Conservation (phyloP, 2,113 vertebrate species). For the Fukomys damarensis region DNA sequence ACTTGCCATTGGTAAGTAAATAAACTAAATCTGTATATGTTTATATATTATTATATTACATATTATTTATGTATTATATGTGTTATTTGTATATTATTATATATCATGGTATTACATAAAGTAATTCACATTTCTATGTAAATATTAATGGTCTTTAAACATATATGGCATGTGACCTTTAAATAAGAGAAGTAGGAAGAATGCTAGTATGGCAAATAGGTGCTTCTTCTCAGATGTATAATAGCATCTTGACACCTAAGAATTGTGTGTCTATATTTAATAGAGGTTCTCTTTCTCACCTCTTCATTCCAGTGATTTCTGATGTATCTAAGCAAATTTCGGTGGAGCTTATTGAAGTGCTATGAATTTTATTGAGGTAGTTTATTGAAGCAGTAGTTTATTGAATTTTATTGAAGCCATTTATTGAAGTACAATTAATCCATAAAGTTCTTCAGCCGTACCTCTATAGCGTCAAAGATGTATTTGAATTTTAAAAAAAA, state of each 20-base stretch:
- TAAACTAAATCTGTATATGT: too few species aligned
- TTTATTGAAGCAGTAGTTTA: too few species aligned
- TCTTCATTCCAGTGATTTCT: neutral
- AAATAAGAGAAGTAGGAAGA: neutral
- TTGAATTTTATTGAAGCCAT: too few species aligned
- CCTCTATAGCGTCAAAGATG: neutral
- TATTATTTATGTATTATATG: too few species aligned
- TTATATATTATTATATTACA: too few species aligned
- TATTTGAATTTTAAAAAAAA: neutral
- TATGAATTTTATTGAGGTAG: too few species aligned
- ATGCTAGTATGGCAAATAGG: neutral
- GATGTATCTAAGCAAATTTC: neutral
- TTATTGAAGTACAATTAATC: slow-evolving; percentile 21
- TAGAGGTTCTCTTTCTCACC: neutral
- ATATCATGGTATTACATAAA: neutral
- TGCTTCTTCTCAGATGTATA: neutral
- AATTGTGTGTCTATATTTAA: neutral
- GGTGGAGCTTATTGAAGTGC: neutral
- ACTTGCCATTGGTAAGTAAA: neutral
- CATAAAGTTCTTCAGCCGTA: neutral
- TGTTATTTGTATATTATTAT: too few species aligned
- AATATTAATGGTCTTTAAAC: too few species aligned
- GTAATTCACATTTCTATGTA: neutral
- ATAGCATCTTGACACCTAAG: neutral
- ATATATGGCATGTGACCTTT: neutral